Conservation (phyloP, 2,797 vertebrate genomes). For the Zalophus californianus region DNA sequence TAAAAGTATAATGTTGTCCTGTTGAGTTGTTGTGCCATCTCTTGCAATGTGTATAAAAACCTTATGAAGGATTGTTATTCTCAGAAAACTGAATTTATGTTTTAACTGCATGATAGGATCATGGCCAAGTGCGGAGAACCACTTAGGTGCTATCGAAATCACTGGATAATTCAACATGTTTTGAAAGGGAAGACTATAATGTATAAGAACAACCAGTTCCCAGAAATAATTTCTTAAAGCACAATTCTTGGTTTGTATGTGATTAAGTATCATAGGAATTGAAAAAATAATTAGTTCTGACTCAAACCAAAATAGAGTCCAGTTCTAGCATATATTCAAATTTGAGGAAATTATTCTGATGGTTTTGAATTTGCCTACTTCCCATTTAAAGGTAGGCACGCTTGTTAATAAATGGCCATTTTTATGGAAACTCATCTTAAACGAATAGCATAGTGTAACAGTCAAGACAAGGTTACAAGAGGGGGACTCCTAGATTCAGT, state of each 20-base stretch:
- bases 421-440: not conserved
- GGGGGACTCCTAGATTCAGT: not conserved
- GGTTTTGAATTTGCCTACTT: not conserved
- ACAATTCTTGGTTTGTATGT: not conserved
- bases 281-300: slow-evolving; percentile 1
- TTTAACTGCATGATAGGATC: not conserved
- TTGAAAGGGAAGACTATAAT: not conserved
- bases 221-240: slow-evolving; percentile 26
- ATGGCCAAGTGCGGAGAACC: not conserved
- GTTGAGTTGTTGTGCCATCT: not conserved
- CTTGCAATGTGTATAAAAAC: not conserved
- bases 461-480: not conserved
- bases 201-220: not conserved
- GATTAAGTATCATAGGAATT: not conserved
- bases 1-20: not conserved
- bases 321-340: not conserved
- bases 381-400: not conserved
- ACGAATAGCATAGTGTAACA: not conserved
- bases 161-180: not conserved
- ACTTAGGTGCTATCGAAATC: not conserved
- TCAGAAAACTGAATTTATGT: not conserved
- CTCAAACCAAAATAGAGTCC: not conserved
- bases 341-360: not conserved
- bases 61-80: not conserved
- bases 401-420: not conserved